These are phyloP conservation scores for Regulus satrapa DNA, from an alignment of 2,113 vertebrate species.

Conservation along the genomic window DNA sequence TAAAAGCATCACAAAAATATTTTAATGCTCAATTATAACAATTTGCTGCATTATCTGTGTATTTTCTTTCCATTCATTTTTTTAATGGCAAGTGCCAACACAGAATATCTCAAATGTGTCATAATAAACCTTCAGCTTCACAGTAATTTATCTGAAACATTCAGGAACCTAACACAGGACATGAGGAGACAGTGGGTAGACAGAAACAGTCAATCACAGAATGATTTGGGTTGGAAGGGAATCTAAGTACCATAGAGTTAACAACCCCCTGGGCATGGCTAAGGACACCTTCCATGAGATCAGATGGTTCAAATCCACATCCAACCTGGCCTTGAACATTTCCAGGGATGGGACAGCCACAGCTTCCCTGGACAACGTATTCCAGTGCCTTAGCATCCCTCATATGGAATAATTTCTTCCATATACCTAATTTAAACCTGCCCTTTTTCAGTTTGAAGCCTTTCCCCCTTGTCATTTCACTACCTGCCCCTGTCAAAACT, in stretches of 20 bases:
- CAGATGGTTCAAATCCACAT: neutral
- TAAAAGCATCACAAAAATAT: neutral
- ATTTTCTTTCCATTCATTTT: neutral
- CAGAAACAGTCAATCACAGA: neutral
- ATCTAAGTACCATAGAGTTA: neutral
- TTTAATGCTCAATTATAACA: neutral
- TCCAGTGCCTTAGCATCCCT: neutral
- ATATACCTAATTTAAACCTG: neutral
- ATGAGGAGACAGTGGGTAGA: neutral
- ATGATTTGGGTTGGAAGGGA: neutral
- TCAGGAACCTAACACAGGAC: neutral
- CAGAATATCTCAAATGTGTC: neutral
- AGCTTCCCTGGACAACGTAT: accelerated
- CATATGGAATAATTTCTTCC: neutral
- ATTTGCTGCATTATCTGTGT: neutral
- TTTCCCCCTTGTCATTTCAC: neutral
- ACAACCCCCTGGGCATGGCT: neutral
- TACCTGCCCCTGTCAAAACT: neutral
- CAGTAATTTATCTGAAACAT: neutral
- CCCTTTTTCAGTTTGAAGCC: neutral
- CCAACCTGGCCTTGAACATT: neutral
- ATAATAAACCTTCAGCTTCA: neutral
- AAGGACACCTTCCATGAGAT: neutral
- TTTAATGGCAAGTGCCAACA: neutral
- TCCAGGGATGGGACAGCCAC: neutral